These are phyloP conservation scores for Anoura caudifer DNA, from an alignment of 2,113 vertebrate species.

Conservation along the genomic window DNA sequence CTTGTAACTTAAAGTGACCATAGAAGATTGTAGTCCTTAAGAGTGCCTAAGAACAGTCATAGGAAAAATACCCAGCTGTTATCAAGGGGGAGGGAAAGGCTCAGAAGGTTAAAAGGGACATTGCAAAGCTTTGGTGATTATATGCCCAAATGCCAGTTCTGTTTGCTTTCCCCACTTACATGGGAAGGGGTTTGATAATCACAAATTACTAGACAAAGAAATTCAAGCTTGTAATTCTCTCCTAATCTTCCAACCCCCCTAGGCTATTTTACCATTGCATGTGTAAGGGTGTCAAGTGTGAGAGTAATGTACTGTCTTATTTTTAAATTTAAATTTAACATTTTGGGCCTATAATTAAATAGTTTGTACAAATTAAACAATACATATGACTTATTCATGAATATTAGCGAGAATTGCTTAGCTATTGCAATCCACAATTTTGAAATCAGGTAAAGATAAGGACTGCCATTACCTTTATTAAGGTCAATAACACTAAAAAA, in stretches of 20 bases:
- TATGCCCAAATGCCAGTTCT: neutral
- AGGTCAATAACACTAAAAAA: neutral
- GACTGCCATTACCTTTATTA: neutral
- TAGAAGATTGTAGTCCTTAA: neutral
- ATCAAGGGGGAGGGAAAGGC: neutral
- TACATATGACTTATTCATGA: neutral
- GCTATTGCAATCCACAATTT: neutral
- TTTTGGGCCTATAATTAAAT: neutral
- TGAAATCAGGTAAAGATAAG: neutral
- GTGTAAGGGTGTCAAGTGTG: neutral
- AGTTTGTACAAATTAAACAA: neutral
- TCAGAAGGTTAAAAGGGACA: neutral
- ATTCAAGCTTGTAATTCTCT: neutral
- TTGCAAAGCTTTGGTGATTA: neutral
- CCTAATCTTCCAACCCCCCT: neutral
- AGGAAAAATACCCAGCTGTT: neutral
- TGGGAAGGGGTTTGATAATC: neutral
- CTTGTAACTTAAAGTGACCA: neutral
- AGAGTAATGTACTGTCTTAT: neutral
- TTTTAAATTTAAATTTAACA: neutral
- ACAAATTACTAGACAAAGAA: neutral
- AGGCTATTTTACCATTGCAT: neutral
- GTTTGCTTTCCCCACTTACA: neutral
- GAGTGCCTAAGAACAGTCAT: neutral
- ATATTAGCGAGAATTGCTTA: neutral